Evolutionary conservation across 2,888 invertebrate genomes (phyloP), one percentile per base, ranked within the genome.

Genomic region (Ariolimax columbianus): DNA sequence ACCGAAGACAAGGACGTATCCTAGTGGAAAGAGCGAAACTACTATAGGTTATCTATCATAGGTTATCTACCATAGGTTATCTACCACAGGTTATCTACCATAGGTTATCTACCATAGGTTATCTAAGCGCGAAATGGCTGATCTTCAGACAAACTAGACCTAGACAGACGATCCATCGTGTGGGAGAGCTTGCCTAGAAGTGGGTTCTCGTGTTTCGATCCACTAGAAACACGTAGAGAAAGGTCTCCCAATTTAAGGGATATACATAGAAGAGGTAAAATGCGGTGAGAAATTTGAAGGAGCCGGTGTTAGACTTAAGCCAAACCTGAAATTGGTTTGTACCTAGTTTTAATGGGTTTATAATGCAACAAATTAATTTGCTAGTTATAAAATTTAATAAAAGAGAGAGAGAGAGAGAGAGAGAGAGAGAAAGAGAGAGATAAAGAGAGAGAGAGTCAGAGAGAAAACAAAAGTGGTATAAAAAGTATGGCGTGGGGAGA

Each of bases 81-180:
- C 47, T 17, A 7, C 17, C 47, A 47, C 47, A 47, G 17, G 9
- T 47, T 47, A 11, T 47, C 47, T 47, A 47, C 7, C 47, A 11
- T 47, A 47, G 7, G 47, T 47, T 47, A 47, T 11, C 47, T 47
- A 47, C 17, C 47, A 30, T 26, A 33, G 38, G 55, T 77, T n/a
- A 43, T 47, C 73, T 73, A n/a, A n/a, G 26, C 43, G 73, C 43
- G 6, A 23, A 9, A 51, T 51, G 30, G 33, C 14, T 17, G 51
- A 23, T 19, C 33, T 33, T 33, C 30, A 75, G 63, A 66, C 78
- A 63, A 63, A 17, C 40, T 36, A 77, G 40, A 40, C 40, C n/a
- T 30, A 63, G 78, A 78, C 78, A 78, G 63, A 78, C 63, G 38
- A 40, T 40, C 63, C 59, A 78, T 78, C 63, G 78, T 63, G 43